These are phyloP conservation scores for Melipona beecheii DNA, from an alignment of 2,888 invertebrate species.

Conservation along the genomic window DNA sequence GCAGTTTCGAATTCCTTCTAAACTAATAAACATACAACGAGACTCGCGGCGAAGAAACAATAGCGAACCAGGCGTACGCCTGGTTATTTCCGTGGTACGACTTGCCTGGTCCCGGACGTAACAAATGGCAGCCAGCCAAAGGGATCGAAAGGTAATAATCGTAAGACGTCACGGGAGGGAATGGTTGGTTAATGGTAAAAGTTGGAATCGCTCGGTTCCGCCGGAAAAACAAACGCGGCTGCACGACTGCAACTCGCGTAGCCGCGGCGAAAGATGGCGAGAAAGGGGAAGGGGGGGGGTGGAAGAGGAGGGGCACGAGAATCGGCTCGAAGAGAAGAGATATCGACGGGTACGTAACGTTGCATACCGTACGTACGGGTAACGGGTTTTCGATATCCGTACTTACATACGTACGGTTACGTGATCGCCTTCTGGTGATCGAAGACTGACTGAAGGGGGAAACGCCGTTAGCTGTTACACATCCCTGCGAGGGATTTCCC, in stretches of 20 bases:
- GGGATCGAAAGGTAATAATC: slow-evolving; percentile 54
- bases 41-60: not conserved
- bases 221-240: slow-evolving; percentile 41
- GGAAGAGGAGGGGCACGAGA: too few relatives aligned
- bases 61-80: not conserved
- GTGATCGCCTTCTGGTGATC: slow-evolving; percentile 63
- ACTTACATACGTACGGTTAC: slow-evolving; percentile 59
- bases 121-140: slow-evolving; percentile 39
- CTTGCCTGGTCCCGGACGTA: not conserved
- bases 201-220: slow-evolving; percentile 48
- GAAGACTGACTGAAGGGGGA: slow-evolving; percentile 46
- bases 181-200: slow-evolving; percentile 63
- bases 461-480: slow-evolving; percentile 48
- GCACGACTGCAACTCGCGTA: slow-evolving; percentile 7
- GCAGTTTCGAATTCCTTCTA: not conserved
- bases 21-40: slow-evolving; percentile 23
- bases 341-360: slow-evolving; percentile 23
- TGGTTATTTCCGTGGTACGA: not conserved
- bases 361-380: slow-evolving; percentile 44
- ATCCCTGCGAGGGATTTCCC: slow-evolving; percentile 26
- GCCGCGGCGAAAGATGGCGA: not conserved
- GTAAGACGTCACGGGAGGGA: slow-evolving; percentile 44
- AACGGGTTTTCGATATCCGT: slow-evolving; percentile 68
- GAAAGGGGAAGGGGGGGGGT: too few relatives aligned
- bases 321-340: not conserved